Evolutionary conservation across 2,888 invertebrate genomes (phyloP).

Genomic region (Galeopsomyia nigrocyanea): DNA sequence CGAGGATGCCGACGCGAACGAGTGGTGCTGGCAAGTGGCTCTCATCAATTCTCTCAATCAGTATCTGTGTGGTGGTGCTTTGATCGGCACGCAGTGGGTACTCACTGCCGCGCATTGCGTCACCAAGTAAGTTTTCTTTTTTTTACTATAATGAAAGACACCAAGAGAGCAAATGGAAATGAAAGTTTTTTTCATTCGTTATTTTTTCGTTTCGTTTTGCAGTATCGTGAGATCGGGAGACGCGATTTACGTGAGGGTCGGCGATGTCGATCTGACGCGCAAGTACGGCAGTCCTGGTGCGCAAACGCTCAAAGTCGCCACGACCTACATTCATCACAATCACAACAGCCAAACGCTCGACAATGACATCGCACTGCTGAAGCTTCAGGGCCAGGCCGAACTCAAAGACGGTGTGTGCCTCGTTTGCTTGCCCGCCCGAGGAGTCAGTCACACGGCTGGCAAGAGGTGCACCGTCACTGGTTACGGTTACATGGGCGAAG

Average conservation of each 20-base stretch:
- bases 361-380: slow-evolving; percentile 93
- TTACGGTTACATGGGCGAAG: slow-evolving; percentile 96
- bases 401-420: slow-evolving; percentile 87
- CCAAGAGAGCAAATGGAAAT: neutral
- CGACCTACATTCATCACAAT: slow-evolving; percentile 95
- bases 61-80: slow-evolving; percentile 92
- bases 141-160: neutral
- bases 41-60: slow-evolving; percentile 94
- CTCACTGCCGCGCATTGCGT: slow-evolving; percentile 95
- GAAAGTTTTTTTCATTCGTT: neutral
- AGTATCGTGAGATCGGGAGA: slow-evolving; percentile 95
- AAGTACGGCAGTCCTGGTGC: slow-evolving; percentile 94
- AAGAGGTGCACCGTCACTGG: slow-evolving; percentile 94
- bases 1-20: slow-evolving; percentile 90
- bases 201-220: slow-evolving; percentile 51
- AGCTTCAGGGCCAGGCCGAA: slow-evolving; percentile 90
- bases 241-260: slow-evolving; percentile 92
- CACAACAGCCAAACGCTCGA: slow-evolving; percentile 95
- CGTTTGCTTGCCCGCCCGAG: slow-evolving; percentile 90
- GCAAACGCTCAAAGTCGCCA: slow-evolving; percentile 90
- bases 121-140: slow-evolving; percentile 79
- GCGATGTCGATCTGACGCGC: slow-evolving; percentile 91
- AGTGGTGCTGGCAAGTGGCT: slow-evolving; percentile 97
- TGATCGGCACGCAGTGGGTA: slow-evolving; percentile 95
- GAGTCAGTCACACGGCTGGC: slow-evolving; percentile 89